phyloP scores from a whole-genome alignment of 2,888 invertebrate genomes.

The Notodonta ziczac region DNA sequence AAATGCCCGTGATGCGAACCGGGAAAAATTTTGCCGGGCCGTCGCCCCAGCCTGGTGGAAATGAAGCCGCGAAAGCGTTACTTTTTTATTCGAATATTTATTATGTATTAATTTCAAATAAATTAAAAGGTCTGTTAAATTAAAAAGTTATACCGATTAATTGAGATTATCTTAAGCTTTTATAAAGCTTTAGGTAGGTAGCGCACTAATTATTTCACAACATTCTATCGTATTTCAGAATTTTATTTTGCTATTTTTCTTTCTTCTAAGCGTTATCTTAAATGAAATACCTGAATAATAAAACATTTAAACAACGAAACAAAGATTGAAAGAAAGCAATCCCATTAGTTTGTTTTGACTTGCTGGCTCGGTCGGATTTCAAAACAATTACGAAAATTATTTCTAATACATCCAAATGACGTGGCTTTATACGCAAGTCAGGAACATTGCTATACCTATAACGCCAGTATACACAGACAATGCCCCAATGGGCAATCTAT shows the following conservation, averaged over 20 bases:
- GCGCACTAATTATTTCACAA: too few species aligned
- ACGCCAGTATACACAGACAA: constrained; percentile 73
- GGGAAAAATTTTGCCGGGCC: constrained; percentile 59
- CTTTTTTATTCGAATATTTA: constrained; percentile 38
- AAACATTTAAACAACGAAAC: too few species aligned
- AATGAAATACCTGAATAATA: too few species aligned
- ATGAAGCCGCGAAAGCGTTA: constrained; percentile 38
- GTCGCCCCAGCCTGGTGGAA: constrained; percentile 38
- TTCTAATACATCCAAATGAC: constrained; percentile 11
- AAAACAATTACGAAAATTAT: constrained; percentile 5
- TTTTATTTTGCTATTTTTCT: too few species aligned
- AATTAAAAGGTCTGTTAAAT: constrained; percentile 19
- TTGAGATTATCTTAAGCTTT: constrained; percentile 17
- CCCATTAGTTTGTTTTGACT: too few species aligned
- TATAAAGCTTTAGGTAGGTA: constrained; percentile 5
- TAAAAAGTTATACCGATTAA: constrained; percentile 17
- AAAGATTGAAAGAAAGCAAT: too few species aligned
- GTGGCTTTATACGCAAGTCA: constrained; percentile 51
- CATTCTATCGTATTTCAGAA: too few species aligned
- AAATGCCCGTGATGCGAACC: constrained; percentile 66
- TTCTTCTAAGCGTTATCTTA: too few species aligned
- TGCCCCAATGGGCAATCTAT: constrained; percentile 84
- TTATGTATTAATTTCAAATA: constrained; percentile 31
- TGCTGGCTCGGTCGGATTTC: background rate
- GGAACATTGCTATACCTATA: constrained; percentile 64